Percentiles rank a stretch among this genome's conserved stretches.
Evolutionary conservation across 2,113 vertebrate genomes (phyloP).

Genomic region (Mugil cephalus): DNA sequence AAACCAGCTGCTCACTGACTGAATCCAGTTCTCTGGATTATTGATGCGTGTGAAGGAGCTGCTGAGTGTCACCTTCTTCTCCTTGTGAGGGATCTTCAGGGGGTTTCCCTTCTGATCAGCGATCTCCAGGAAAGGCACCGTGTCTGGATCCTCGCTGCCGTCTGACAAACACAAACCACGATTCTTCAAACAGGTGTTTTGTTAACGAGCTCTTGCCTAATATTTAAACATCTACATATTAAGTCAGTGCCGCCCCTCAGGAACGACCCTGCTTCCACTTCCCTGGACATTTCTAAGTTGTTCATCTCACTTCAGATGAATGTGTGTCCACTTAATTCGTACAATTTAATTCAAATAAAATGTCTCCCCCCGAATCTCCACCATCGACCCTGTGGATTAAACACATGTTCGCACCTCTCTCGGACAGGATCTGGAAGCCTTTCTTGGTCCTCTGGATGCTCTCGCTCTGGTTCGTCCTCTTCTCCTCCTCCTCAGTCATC

Average conservation of each 20-base stretch:
- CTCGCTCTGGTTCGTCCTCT: slow-evolving; percentile 81
- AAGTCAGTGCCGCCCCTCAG: no score
- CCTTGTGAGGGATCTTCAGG: slow-evolving; percentile 87
- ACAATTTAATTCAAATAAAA: no score
- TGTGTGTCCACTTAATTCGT: no score
- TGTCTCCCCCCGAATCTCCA: no score
- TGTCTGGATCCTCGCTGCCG: slow-evolving; percentile 87
- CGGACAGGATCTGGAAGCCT: slow-evolving; percentile 93
- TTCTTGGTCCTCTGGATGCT: slow-evolving; percentile 90
- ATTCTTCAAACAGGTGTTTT: neutral
- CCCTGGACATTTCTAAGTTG: no score
- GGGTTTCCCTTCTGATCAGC: slow-evolving; percentile 95
- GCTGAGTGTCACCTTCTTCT: slow-evolving; percentile 86
- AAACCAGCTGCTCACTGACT: no score
- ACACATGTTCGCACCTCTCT: slow-evolving; percentile 82
- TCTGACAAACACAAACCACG: slow-evolving; percentile 78
- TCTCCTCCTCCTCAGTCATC: slow-evolving; percentile 84
- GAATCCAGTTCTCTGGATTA: no score
- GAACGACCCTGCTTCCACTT: no score
- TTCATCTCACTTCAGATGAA: no score
- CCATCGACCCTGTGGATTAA: no score
- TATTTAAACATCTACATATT: no score
- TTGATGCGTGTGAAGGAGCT: neutral
- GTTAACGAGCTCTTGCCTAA: no score
- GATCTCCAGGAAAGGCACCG: slow-evolving; percentile 91